Evolutionary conservation across 2,888 invertebrate genomes (phyloP), one percentile per base, ranked within the genome.

Genomic region (Pollenia labialis): DNA sequence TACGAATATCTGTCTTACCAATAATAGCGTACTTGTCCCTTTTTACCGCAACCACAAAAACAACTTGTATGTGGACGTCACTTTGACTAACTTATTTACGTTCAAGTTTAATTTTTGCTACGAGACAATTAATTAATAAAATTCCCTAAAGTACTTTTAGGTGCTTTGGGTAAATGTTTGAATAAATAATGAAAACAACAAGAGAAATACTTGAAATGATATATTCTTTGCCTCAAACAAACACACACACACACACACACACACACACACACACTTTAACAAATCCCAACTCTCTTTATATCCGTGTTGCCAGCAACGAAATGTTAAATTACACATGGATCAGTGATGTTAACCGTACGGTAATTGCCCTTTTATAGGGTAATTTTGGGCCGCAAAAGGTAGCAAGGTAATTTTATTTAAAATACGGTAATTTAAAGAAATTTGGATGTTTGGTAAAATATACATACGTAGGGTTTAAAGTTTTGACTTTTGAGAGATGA

Each of bases 111-210:
- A 46, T 66, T 72, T 50, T 32, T 32, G 32, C 32, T 42, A 75
- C 46, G 6, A 12, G 58, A 74, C 54, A 81, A 87, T 87, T 87
- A 81, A 87, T 87, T 87, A 84, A 84, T 56, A 62, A 66, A 81
- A 84, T 77, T 81, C 84, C 81, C 84, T 68, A 62, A 84, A 77
- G 87, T 66, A 81, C 81, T 84, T 87, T 87, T 87, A 87, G 87
- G 87, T 46, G 76, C 66, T 74, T 62, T 56, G 44, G 16, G 42
- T 77, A 68, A 86, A 81, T 81, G 76, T 74, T 60, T 50, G 46
- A 14, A 74, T 71, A 11, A 56, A 76, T 44, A 58, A 60, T 18
- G 46, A 32, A 8, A 56, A 18, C 23, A 58, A 32, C 40, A 74
- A 16, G 16, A 68, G 16, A 14, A 66, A 48, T 42, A 66, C 32